Evolutionary conservation across 2,888 invertebrate genomes (phyloP), one percentile per base, ranked within the genome.

Genomic region (Stomorhina lunata): DNA sequence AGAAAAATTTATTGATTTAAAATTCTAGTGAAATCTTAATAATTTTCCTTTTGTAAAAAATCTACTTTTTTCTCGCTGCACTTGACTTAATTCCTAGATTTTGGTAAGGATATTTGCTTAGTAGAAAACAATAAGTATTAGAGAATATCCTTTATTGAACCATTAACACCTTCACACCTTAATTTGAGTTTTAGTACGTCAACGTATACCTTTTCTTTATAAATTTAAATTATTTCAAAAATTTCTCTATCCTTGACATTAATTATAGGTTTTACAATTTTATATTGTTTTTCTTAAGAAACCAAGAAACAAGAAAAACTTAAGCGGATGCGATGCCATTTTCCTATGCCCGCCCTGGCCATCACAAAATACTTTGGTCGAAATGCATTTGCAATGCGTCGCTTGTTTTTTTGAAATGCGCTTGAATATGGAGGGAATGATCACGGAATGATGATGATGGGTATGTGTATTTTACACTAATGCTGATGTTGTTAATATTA

Each of bases 221-320:
- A 10, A 37, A 37, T 22, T 22, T 68, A 68, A 40, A 59, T 40
- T 65, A 27, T 65, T 55, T n/a, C 5, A 37, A 20, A 61, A 79
- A 48, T 81, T 79, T 71, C 69, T 65, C 73, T 75, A 78, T 68
- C 78, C 73, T 82, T 79, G 78, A 75, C 82, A 82, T 71, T 79
- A 79, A 82, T 82, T 79, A 61, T 65, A 48, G 79, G 53, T 53
- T 73, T 66, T 68, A 69, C 73, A 59, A 77, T 27, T 72, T 37
- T 72, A 59, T 79, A 72, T 79, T 53, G 71, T 45, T 66, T 79
- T 76, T 79, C 75, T 34, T 29, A 53, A 65, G 69, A 78, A 81
- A 61, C 2, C 20, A 63, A 50, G 29, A 50, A 45, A 59, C 34
- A 29, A 34, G 53, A 37, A 77, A 68, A 69, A 61, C 50, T 40